Conservation (phyloP, 2,797 vertebrate species). For the Sitta carolinensis region DNA sequence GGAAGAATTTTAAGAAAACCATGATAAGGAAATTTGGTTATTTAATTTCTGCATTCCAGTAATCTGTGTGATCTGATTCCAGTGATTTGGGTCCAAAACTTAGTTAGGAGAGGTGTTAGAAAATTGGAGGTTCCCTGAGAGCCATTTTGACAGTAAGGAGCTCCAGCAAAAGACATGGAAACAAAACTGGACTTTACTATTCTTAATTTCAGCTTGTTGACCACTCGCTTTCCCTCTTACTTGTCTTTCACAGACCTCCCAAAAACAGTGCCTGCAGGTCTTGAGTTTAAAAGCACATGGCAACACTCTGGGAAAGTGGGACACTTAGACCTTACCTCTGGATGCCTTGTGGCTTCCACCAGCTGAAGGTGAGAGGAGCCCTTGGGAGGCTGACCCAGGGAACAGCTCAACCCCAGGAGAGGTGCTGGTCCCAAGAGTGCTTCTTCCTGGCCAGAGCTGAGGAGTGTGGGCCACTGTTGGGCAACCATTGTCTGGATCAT, state of each 20-base stretch:
- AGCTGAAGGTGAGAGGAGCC: background rate
- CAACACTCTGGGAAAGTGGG: background rate
- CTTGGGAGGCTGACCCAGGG: background rate
- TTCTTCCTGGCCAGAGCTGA: background rate
- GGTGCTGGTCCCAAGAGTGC: background rate
- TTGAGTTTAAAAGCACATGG: background rate
- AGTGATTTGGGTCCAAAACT: background rate
- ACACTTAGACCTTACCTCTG: background rate
- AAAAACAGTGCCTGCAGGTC: background rate
- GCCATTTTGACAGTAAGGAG: background rate
- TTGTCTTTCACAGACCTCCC: background rate
- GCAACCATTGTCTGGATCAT: background rate
- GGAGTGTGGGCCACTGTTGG: background rate
- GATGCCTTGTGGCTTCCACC: background rate
- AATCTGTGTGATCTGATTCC: constrained; percentile 21
- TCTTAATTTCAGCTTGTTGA: background rate
- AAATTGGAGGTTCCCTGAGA: background rate
- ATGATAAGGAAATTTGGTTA: background rate
- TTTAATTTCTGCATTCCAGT: constrained; percentile 27
- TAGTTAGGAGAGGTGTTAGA: background rate
- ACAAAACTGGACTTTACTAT: background rate
- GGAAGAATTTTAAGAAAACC: background rate
- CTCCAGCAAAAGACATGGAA: background rate
- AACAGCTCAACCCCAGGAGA: background rate
- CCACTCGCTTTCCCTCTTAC: background rate